These are phyloP conservation scores for Epinotia ramella DNA, from an alignment of 2,888 invertebrate genomes.

Conservation along the genomic window DNA sequence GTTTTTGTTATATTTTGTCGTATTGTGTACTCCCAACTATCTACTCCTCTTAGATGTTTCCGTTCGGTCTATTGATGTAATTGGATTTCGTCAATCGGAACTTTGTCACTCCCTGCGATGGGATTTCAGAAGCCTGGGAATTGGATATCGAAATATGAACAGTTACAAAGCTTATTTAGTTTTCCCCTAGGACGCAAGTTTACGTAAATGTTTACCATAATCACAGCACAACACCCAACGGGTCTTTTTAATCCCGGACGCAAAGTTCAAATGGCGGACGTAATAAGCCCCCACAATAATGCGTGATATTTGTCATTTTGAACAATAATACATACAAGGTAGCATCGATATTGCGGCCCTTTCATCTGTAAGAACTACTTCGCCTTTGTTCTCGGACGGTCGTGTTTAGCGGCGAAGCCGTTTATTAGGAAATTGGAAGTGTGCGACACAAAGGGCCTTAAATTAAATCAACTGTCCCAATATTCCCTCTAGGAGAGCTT, in stretches of 20 bases:
- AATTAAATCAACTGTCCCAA: constrained; percentile 78
- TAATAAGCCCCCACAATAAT: constrained; percentile 48
- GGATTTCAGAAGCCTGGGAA: constrained; percentile 27
- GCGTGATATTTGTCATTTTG: constrained; percentile 64
- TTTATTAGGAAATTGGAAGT: constrained; percentile 78
- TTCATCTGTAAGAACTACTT: constrained; percentile 60
- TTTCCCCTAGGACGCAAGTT: neutral
- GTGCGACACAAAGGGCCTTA: constrained; percentile 76
- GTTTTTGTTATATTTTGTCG: constrained; percentile 51
- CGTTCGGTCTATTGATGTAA: constrained; percentile 48
- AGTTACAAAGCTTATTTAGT: constrained; percentile 18
- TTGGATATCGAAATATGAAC: constrained; percentile 23
- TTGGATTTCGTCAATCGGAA: constrained; percentile 52
- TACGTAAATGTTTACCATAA: constrained; percentile 18
- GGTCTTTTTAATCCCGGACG: constrained; percentile 53
- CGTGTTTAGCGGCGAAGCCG: constrained; percentile 65
- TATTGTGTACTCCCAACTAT: constrained; percentile 45
- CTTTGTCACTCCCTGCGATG: constrained; percentile 45
- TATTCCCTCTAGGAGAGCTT: constrained; percentile 70
- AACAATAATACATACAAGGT: constrained; percentile 64
- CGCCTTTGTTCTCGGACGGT: constrained; percentile 69
- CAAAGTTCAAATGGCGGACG: constrained; percentile 55
- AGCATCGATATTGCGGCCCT: constrained; percentile 67
- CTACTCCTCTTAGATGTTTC: constrained; percentile 45
- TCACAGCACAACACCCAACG: constrained; percentile 50